These are phyloP conservation scores for Protobothrops mucrosquamatus DNA, from an alignment of 2,113 vertebrate genomes.

Conservation along the genomic window DNA sequence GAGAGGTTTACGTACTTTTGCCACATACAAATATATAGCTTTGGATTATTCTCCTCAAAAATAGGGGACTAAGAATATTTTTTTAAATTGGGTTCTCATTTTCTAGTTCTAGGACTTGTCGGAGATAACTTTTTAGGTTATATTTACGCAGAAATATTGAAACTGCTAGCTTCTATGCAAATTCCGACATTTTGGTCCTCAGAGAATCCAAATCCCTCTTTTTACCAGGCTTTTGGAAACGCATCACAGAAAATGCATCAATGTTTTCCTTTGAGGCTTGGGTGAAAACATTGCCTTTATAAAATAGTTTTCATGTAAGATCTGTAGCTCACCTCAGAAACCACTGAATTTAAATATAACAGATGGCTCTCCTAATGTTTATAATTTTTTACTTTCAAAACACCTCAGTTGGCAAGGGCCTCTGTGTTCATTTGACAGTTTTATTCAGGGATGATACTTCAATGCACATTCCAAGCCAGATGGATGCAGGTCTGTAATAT, in stretches of 20 bases:
- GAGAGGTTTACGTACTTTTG: neutral
- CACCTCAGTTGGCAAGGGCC: neutral
- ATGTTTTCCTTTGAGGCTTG: neutral
- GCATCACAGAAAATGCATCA: neutral
- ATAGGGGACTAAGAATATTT: neutral
- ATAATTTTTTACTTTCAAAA: neutral
- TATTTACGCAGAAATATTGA: neutral
- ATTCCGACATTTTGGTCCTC: neutral
- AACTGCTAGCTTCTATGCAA: neutral
- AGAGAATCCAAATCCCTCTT: neutral
- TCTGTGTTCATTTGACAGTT: neutral
- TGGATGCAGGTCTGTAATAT: neutral
- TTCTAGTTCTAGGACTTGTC: neutral
- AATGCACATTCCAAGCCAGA: neutral
- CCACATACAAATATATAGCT: neutral
- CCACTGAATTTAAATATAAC: neutral
- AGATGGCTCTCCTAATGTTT: neutral
- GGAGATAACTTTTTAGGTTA: neutral
- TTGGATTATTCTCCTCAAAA: neutral
- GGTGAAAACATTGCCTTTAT: neutral
- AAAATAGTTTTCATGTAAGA: neutral
- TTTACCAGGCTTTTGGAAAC: neutral
- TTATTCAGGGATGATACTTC: neutral
- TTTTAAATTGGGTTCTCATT: neutral
- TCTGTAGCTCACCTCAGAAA: neutral